phyloP scores from a whole-genome alignment of 2,888 invertebrate species.

The Acronicta leporina region DNA sequence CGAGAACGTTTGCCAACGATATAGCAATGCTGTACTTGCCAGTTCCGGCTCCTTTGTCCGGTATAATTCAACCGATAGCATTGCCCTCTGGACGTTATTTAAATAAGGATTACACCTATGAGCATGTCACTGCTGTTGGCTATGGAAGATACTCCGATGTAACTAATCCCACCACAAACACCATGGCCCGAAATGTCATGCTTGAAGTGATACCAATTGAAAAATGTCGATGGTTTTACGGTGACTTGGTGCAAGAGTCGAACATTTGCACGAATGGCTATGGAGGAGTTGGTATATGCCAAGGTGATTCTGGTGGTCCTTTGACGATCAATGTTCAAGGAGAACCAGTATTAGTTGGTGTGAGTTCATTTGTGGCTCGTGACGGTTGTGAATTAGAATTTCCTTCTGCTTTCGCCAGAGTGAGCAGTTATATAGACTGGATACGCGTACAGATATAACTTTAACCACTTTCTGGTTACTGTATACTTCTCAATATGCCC shows the following conservation, averaged over 20 bases:
- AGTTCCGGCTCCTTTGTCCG: slow-evolving; percentile 59
- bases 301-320: slow-evolving; percentile 80
- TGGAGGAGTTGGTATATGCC: slow-evolving; percentile 79
- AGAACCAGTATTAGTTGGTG: slow-evolving; percentile 71
- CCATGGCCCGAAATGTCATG: slow-evolving; percentile 71
- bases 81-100: slow-evolving; percentile 65
- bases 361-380: slow-evolving; percentile 78
- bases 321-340: slow-evolving; percentile 66
- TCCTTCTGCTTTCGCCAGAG: slow-evolving; percentile 77
- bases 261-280: slow-evolving; percentile 77
- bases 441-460: slow-evolving; percentile 64
- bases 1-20: slow-evolving; percentile 75
- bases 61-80: slow-evolving; percentile 66
- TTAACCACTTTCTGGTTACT: not conserved
- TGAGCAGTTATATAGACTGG: slow-evolving; percentile 72
- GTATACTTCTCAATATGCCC: not conserved
- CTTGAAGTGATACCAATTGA: slow-evolving; percentile 68
- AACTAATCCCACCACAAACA: slow-evolving; percentile 66
- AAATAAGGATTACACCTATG: slow-evolving; percentile 63
- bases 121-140: slow-evolving; percentile 70
- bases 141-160: slow-evolving; percentile 77
- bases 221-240: slow-evolving; percentile 67
- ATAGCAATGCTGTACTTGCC: slow-evolving; percentile 75
- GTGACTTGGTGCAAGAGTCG: slow-evolving; percentile 66
- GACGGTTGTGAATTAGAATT: slow-evolving; percentile 75